These are phyloP conservation scores for Rhodophaea formosa DNA, from an alignment of 2,888 invertebrate genomes.

Conservation along the genomic window DNA sequence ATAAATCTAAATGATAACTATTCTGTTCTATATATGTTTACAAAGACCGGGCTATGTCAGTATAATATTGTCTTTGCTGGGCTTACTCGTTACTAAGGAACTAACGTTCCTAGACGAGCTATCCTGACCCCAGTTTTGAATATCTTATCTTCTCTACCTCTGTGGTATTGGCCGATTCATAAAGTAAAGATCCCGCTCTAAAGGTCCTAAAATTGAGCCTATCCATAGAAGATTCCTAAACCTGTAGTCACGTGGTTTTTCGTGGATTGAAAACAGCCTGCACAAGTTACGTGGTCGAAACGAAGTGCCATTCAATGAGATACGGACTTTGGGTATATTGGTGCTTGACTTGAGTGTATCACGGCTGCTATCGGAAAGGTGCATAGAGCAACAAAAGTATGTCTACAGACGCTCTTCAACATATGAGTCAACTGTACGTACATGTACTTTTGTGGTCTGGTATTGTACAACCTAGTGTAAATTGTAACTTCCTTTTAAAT, in stretches of 20 bases:
- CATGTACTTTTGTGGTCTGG: constrained; percentile 7
- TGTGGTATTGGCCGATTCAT: no score
- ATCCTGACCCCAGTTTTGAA: no score
- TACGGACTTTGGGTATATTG: constrained; percentile 29
- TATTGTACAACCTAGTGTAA: background rate
- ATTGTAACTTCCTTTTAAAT: constrained; percentile 6
- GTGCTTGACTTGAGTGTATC: constrained; percentile 34
- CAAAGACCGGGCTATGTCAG: no score
- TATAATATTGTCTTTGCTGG: no score
- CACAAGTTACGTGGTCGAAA: constrained; percentile 25
- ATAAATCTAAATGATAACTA: no score
- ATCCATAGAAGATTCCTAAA: background rate
- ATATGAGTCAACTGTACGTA: no score
- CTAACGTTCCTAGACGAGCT: no score
- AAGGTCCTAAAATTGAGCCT: background rate
- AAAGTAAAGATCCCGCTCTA: background rate
- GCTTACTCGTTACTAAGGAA: no score
- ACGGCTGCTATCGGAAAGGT: constrained; percentile 21
- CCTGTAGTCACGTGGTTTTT: background rate
- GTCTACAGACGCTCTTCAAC: constrained; percentile 2
- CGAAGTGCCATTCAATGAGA: constrained; percentile 22
- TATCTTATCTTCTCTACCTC: no score
- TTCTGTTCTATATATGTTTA: no score
- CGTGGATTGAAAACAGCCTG: constrained; percentile 28
- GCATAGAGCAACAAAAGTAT: constrained; percentile 17